Percentiles rank a stretch among this genome's conserved stretches.
Conservation (phyloP, 2,797 vertebrate species). For the Poecilia wingei region DNA sequence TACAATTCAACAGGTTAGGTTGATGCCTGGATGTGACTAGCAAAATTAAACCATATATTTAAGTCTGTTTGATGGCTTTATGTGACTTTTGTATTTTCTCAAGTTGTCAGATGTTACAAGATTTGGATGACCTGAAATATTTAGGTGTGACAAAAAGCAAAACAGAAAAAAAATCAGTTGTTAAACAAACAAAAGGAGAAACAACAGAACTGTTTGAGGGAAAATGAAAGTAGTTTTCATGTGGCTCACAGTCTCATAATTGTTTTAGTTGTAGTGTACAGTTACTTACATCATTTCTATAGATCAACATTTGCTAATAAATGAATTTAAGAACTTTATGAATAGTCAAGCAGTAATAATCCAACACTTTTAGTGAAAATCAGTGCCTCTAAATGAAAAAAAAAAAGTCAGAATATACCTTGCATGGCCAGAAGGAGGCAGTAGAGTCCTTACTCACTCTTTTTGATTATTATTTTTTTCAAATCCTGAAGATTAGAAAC, state of each 20-base stretch:
- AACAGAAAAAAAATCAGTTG: background rate
- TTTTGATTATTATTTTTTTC: background rate
- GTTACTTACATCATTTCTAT: background rate
- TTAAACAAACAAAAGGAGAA: background rate
- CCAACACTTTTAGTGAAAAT: too few species aligned
- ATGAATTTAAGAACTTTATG: background rate
- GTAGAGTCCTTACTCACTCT: slow-evolving; percentile 37
- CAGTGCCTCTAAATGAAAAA: too few species aligned
- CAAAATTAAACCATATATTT: background rate
- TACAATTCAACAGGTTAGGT: background rate
- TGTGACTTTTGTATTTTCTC: background rate
- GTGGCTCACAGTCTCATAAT: background rate
- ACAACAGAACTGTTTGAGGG: background rate
- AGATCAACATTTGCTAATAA: background rate
- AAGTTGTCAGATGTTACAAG: background rate
- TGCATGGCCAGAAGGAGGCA: slow-evolving; percentile 67
- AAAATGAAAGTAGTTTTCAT: background rate
- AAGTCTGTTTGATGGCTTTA: too few species aligned
- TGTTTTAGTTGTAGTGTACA: background rate
- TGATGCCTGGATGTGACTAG: background rate
- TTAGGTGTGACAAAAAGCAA: background rate
- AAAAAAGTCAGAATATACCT: background rate
- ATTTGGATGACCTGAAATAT: background rate
- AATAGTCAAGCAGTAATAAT: background rate
- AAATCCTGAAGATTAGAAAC: slow-evolving; percentile 41